A percentile compares a stretch with the other conserved stretches of the same genome.
Evolutionary conservation across 1,140 invertebrate genomes (phyloP).

Genomic region (Telenomus remus): DNA sequence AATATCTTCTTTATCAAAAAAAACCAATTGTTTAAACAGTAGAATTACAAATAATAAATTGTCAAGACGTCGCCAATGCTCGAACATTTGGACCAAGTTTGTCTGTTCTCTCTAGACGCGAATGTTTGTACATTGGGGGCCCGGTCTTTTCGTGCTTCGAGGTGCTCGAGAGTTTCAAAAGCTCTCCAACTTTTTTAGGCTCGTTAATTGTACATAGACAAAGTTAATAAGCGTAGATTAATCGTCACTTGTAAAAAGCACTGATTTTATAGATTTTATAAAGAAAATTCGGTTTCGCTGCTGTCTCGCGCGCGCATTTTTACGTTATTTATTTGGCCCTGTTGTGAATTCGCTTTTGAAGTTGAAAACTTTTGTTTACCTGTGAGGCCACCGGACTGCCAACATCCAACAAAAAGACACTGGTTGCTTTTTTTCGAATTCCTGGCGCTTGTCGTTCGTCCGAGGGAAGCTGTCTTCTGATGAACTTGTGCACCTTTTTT

Average conservation of each 20-base stretch:
- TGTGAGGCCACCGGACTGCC: too few species aligned
- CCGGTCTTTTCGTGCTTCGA: not conserved
- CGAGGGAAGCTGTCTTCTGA: too few species aligned
- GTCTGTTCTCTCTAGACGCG: not conserved
- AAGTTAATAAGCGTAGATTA: not conserved
- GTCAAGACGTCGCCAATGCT: not conserved
- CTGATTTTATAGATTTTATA: not conserved
- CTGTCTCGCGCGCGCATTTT: not conserved
- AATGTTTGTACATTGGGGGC: constrained; percentile 1
- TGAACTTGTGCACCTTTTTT: too few species aligned
- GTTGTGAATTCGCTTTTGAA: too few species aligned
- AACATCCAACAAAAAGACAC: too few species aligned
- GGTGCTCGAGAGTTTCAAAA: not conserved
- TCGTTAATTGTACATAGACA: not conserved
- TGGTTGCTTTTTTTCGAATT: too few species aligned
- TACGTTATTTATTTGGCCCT: not conserved
- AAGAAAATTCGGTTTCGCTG: not conserved
- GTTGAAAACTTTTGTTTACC: too few species aligned
- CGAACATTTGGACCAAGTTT: not conserved
- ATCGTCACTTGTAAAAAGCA: not conserved
- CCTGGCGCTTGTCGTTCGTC: too few species aligned
- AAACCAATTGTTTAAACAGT: too few species aligned
- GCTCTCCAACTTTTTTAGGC: not conserved
- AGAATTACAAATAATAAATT: not conserved
- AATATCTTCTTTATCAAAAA: too few species aligned